Evolutionary conservation across 2,888 invertebrate species (phyloP), one percentile per base, ranked within the genome.

Genomic region (Clivina fossor): DNA sequence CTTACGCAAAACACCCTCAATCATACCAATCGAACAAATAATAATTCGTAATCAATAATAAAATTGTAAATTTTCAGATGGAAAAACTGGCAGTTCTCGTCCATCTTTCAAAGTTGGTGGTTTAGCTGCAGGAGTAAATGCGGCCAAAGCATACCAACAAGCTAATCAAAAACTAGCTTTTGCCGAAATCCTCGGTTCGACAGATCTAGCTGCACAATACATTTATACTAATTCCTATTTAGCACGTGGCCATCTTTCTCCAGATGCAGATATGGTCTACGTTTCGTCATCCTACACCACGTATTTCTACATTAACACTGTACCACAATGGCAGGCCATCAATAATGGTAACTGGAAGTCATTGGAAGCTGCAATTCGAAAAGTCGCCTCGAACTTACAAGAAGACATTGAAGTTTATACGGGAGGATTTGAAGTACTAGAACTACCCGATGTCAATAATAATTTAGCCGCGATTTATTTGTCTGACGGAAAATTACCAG

Each of bases 301-400:
- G 1, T 76, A 73, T 61, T 76, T 71, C 59, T 76, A 71, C 63
- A 63, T 71, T 16, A 76, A 76, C 59, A 69, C 64, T 1, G 71
- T 70, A 1, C 75, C 75, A 1, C 73, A 76, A 61, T 76, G 72
- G 70, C 75, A 76, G 60, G 62, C 60, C 8, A 65, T 75, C 47
- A 76, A 76, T 58, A 70, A 66, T 19, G 75, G 74, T 37, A 74
- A 76, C 62, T 76, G 76, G 75, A 58, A 68, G 38, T 60, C 64
- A 7, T 63, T 74, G 1, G 75, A 76, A 64, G 63, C 65, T 38
- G 61, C 67, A 11, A 64, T 68, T 2, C 64, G 75, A 26, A 62
- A 62, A 2, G 56, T 70, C 9, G 72, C 74, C 0, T 60, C 57
- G 5, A 49, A 53, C 2, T 66, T 68, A 40, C 60, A 63, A 16